Evolutionary conservation across 2,888 invertebrate species (phyloP).

Genomic region (Phania funesta): DNA sequence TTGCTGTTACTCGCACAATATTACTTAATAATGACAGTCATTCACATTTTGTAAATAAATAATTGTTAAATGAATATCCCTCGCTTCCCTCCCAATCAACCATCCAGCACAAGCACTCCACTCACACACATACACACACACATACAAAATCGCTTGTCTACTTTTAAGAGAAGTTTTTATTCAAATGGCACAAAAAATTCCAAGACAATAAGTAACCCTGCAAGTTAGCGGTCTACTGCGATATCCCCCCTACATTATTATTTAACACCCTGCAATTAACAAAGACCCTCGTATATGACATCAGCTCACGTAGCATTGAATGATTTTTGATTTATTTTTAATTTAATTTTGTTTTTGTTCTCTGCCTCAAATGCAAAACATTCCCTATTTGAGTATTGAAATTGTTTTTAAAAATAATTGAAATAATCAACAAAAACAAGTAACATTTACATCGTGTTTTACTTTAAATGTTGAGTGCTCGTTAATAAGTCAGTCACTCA

Average conservation of each 20-base stretch:
- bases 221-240: too few species aligned
- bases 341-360: neutral
- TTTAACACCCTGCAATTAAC: too few species aligned
- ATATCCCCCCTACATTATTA: too few species aligned
- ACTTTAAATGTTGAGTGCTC: constrained; percentile 49
- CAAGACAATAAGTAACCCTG: too few species aligned
- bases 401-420: constrained; percentile 27
- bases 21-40: constrained; percentile 44
- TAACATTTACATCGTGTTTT: constrained; percentile 48
- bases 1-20: constrained; percentile 24
- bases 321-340: constrained; percentile 25
- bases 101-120: neutral
- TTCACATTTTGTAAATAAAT: constrained; percentile 38
- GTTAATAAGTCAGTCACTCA: constrained; percentile 56
- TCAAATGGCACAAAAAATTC: too few species aligned
- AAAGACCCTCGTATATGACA: constrained; percentile 48
- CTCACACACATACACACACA: neutral
- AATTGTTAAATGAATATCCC: neutral
- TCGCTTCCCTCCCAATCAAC: neutral
- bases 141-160: too few species aligned
- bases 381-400: constrained; percentile 50
- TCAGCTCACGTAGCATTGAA: constrained; percentile 53
- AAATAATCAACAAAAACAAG: neutral
- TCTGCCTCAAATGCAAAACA: constrained; percentile 45
- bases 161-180: too few species aligned